Evolutionary conservation across 2,888 invertebrate species (phyloP), one percentile per base, ranked within the genome.

Genomic region (Conomelus anceps): DNA sequence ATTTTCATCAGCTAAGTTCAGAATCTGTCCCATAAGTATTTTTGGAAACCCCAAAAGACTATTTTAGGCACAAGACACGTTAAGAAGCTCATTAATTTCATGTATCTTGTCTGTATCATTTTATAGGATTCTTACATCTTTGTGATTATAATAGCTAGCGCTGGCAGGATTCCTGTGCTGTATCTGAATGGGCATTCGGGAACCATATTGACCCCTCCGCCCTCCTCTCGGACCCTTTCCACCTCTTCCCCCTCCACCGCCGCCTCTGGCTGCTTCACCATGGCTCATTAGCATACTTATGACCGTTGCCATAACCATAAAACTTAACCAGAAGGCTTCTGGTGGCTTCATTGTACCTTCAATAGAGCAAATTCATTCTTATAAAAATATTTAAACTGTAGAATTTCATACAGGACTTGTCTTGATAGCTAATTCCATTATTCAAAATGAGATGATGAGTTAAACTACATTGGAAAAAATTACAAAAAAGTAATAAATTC

Each of bases 101-200:
- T 85, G 85, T 26, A 26, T 41, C 17, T 41, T 41, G 41, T 17
- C 17, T 41, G 41, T 41, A 41, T 41, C 20, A 85, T 85, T 85
- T 13, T 41, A 41, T 41, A 84, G 89, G 22, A 87, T 91, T 94
- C 95, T 94, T 93, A 96, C 96, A 92, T 96, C 95, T 93, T 95
- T 95, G 92, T 96, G 94, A 91, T 95, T 95, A 91, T 96, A 96
- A 92, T 96, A 96, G 91, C 94, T 94, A 7, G 94, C 94, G 89
- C 95, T 94, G 22, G 95, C 94, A 7, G 94, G 94, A 92, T 94
- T 95, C 90, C 94, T 93, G 92, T 95, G 94, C 89, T 94, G 94
- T 91, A 95, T 95, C 41, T 94, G 93, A 89, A 95, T 94, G 0
- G 95, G 95, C 93, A 95, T 94, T 86, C 94, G 92, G 9, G 94